A percentile compares a stretch with the other conserved stretches of the same genome.
phyloP scores from a whole-genome alignment of 2,113 vertebrate species.

The Trachemys scripta region DNA sequence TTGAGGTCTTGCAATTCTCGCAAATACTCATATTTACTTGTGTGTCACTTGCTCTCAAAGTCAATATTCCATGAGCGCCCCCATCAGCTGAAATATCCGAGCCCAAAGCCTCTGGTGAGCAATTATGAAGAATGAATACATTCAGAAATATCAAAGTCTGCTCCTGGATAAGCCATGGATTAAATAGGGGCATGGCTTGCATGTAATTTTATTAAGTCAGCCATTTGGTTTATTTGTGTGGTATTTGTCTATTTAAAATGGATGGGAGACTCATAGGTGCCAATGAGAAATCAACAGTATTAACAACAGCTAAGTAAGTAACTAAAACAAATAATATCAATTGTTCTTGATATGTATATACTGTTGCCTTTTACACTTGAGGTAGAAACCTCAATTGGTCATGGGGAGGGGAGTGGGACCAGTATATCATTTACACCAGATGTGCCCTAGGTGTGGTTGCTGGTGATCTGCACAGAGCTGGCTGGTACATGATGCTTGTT shows the following conservation, averaged over 20 bases:
- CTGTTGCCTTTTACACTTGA: not conserved
- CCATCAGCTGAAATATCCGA: not conserved
- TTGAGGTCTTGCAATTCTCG: constrained; percentile 19
- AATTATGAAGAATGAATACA: not conserved
- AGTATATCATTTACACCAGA: not conserved
- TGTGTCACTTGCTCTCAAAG: not conserved
- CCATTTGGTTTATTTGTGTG: not conserved
- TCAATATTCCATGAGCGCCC: not conserved
- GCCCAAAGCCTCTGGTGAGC: not conserved
- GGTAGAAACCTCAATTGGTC: not conserved
- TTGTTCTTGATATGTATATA: not conserved
- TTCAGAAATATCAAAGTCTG: not conserved
- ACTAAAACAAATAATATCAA: not conserved
- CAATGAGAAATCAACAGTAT: not conserved
- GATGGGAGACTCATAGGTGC: not conserved
- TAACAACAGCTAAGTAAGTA: not conserved
- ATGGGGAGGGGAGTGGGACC: not conserved
- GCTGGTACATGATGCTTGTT: not conserved
- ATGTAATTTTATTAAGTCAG: not conserved
- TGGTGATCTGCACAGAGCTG: not conserved
- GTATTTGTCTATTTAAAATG: not conserved
- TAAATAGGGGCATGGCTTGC: not conserved
- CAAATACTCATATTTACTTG: not conserved
- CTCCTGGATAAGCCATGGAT: not conserved
- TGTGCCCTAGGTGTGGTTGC: fast-evolving